Evolutionary conservation across 2,797 vertebrate species (phyloP).

Genomic region (Ibycter americanus): DNA sequence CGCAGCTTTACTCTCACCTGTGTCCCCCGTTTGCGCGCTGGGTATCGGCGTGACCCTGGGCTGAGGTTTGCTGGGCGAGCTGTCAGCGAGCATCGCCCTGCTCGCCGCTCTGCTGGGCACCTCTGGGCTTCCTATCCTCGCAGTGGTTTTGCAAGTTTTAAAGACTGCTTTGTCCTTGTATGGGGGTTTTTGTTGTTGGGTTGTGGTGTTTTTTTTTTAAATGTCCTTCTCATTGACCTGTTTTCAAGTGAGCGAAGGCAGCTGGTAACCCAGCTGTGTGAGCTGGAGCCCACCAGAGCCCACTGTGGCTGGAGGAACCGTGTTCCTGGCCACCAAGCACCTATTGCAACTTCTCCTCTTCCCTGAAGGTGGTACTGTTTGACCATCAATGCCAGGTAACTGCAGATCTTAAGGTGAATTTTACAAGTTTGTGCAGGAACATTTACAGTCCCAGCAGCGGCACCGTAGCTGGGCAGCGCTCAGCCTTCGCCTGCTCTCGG

Average conservation of each 20-base stretch:
- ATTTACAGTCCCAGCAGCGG: rapidly evolving
- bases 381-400: not conserved
- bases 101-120: rapidly evolving
- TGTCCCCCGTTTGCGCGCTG: rapidly evolving
- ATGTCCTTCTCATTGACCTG: not conserved
- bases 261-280: not conserved
- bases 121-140: rapidly evolving
- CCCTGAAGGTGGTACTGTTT: conserved; percentile 61
- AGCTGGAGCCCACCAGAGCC: not conserved
- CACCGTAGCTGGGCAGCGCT: no score
- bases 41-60: rapidly evolving
- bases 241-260: not conserved
- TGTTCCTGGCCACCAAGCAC: not conserved
- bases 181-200: no score
- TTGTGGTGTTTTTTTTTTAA: not conserved
- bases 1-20: rapidly evolving
- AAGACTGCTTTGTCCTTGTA: not conserved
- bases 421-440: rapidly evolving
- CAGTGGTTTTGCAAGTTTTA: not conserved
- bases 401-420: rapidly evolving
- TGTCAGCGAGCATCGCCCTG: rapidly evolving
- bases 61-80: rapidly evolving
- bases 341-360: not conserved
- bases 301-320: rapidly evolving
- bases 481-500: rapidly evolving